Conservation (phyloP, 37 sponge, comb jelly and placozoan genomes). For the Hexactinellida sp. region DNA sequence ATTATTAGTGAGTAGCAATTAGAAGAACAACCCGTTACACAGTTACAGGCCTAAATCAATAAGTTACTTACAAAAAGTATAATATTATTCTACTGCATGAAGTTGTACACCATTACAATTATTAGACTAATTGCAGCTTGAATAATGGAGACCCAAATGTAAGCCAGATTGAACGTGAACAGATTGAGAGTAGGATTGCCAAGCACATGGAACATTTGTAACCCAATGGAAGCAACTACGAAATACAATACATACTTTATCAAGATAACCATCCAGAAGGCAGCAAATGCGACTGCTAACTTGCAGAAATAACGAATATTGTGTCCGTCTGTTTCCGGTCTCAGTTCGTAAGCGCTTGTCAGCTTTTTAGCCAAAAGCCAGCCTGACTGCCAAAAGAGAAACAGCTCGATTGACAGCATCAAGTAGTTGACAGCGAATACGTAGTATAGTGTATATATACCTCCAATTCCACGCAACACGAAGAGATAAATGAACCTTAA, state of each 20-base stretch:
- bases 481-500: neutral
- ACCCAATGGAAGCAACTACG: neutral
- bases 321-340: neutral
- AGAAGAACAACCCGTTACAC: no score
- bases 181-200: neutral
- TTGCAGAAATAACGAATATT: neutral
- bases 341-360: neutral
- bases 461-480: neutral
- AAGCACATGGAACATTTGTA: neutral
- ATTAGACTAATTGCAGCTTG: neutral
- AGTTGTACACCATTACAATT: neutral
- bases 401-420: neutral
- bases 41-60: no score
- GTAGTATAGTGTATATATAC: neutral
- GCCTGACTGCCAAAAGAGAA: neutral
- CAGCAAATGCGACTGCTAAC: neutral
- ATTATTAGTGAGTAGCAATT: no score
- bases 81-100: neutral
- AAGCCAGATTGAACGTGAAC: neutral
- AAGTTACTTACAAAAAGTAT: no score
- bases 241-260: neutral
- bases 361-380: neutral
- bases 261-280: neutral
- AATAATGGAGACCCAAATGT: neutral
- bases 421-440: neutral